Evolutionary conservation across 64 coral and sea anemone genomes (phyloP).

Genomic region (Stichodactyla helianthus): DNA sequence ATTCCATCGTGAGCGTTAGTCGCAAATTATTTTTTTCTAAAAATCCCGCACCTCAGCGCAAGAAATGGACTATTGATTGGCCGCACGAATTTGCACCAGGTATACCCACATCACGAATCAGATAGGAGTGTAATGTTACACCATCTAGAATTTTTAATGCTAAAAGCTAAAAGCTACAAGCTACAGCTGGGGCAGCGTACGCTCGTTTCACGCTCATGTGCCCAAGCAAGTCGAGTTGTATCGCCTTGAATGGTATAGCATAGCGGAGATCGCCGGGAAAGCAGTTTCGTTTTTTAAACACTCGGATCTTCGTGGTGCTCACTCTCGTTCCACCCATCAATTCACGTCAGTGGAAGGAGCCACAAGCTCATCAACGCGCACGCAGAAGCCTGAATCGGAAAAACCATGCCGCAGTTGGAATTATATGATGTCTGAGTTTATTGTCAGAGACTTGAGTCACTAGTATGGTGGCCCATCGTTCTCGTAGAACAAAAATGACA

Average conservation of each 20-base stretch:
- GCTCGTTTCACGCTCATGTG: neutral
- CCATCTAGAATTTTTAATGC: constrained; percentile 12
- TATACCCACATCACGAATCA: constrained; percentile 9
- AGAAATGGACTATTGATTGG: constrained; percentile 20
- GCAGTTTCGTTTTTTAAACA: constrained; percentile 38
- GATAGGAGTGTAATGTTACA: constrained; percentile 11
- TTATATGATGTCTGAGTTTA: too few species aligned
- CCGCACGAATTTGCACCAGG: constrained; percentile 31
- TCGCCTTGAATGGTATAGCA: constrained; percentile 7
- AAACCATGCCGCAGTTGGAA: too few species aligned
- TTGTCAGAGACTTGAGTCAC: too few species aligned
- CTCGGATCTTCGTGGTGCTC: neutral
- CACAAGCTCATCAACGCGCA: too few species aligned
- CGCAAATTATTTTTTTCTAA: too few species aligned
- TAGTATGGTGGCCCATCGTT: too few species aligned
- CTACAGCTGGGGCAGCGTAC: constrained; percentile 8
- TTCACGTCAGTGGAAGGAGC: too few species aligned
- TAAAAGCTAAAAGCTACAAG: neutral
- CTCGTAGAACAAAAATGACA: too few species aligned
- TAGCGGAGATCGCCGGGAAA: constrained; percentile 5
- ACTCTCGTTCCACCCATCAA: too few species aligned
- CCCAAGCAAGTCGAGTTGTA: constrained; percentile 28
- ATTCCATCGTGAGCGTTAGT: too few species aligned
- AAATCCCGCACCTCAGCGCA: neutral
- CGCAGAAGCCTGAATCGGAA: too few species aligned